These are phyloP conservation scores for Spongilla lacustris DNA, from an alignment of 37 sponge, comb jelly and placozoan species.

Conservation along the genomic window DNA sequence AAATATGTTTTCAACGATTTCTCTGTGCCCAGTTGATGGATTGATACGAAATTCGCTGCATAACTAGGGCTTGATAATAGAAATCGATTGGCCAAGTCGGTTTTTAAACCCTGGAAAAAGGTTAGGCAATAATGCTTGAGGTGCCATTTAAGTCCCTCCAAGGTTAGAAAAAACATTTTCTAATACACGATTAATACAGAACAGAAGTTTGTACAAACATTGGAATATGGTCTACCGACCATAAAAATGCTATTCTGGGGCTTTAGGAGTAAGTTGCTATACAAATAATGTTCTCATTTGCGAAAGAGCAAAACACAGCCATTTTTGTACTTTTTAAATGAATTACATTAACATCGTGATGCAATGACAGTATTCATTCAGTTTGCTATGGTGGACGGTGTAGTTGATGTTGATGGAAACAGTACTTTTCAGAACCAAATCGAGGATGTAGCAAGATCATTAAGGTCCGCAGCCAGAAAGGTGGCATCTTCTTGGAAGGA, in stretches of 20 bases:
- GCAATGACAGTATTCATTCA: neutral
- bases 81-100: too few species aligned
- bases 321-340: neutral
- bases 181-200: neutral
- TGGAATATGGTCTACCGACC: neutral
- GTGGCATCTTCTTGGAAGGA: neutral
- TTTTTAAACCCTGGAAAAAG: neutral
- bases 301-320: neutral
- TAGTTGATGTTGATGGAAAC: neutral
- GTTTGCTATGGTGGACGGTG: neutral
- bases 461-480: neutral
- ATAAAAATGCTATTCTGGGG: neutral
- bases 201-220: neutral
- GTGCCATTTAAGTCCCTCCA: neutral
- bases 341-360: neutral
- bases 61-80: too few species aligned
- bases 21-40: too few species aligned
- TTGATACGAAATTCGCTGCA: too few species aligned
- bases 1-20: too few species aligned
- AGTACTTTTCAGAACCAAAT: neutral
- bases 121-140: neutral
- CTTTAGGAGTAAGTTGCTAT: neutral
- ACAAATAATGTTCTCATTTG: neutral
- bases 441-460: neutral
- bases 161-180: neutral